Conservation (phyloP, 2,888 invertebrate genomes). For the Smittia sp. region DNA sequence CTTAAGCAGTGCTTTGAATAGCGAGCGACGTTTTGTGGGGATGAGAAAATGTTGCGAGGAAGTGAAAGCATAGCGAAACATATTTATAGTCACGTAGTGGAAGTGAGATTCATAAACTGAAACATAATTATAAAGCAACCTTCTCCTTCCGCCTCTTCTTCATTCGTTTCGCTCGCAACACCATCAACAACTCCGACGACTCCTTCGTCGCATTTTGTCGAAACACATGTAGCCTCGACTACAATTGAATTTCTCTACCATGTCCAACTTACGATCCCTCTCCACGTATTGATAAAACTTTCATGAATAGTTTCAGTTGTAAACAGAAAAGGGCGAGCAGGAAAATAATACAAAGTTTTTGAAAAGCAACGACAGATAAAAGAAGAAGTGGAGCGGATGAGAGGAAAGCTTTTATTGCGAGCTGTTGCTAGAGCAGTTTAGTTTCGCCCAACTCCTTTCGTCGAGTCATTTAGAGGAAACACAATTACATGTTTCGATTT, state of each 20-base stretch:
- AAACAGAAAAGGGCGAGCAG: constrained; percentile 11
- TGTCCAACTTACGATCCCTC: neutral
- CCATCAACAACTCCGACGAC: neutral
- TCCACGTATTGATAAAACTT: constrained; percentile 35
- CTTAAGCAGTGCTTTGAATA: neutral
- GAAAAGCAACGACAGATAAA: neutral
- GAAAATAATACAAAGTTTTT: neutral
- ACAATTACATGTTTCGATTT: constrained; percentile 34
- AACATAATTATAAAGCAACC: constrained; percentile 41
- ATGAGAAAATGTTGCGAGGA: neutral
- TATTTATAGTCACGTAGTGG: constrained; percentile 39
- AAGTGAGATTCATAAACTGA: constrained; percentile 36
- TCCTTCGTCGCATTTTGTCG: neutral
- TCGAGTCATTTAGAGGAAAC: constrained; percentile 24
- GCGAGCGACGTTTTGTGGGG: neutral
- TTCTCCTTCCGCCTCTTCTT: neutral
- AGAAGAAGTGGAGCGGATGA: neutral
- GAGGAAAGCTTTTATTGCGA: constrained; percentile 13
- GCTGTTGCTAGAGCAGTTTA: neutral
- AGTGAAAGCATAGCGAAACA: constrained; percentile 22
- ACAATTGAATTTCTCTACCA: neutral
- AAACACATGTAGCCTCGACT: constrained; percentile 14
- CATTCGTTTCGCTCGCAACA: neutral
- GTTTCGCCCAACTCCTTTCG: neutral
- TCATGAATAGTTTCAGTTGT: constrained; percentile 31